Evolutionary conservation across 2,888 invertebrate species (phyloP).

Genomic region (Taenaris catops): DNA sequence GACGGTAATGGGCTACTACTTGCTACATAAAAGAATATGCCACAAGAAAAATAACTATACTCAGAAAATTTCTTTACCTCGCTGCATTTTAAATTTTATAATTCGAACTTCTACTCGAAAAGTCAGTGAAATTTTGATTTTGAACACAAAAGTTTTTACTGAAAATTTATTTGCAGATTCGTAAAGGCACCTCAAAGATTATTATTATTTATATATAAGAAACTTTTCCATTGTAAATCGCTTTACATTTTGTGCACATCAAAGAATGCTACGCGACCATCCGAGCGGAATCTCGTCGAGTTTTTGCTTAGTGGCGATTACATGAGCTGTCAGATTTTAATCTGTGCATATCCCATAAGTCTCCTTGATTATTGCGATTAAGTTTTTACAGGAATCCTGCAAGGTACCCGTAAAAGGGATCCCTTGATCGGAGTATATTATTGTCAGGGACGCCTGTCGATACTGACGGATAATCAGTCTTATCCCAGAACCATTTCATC

Average conservation of each 20-base stretch:
- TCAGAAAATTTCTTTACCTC: no score
- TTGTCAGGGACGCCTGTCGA: no score
- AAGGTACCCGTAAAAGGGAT: no score
- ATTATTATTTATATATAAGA: slow-evolving; percentile 1
- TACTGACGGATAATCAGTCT: no score
- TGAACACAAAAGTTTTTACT: neutral
- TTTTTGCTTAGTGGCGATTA: slow-evolving; percentile 60
- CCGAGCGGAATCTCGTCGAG: slow-evolving; percentile 43
- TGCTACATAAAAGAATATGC: no score
- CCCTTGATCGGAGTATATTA: no score
- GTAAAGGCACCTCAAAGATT: neutral
- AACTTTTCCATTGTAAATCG: slow-evolving; percentile 24
- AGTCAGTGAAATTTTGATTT: slow-evolving; percentile 1
- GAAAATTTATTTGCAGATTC: neutral
- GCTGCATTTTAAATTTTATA: slow-evolving; percentile 2
- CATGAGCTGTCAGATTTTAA: no score
- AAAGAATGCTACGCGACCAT: slow-evolving; percentile 32
- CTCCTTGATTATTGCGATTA: no score
- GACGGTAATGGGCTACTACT: no score
- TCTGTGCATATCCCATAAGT: no score
- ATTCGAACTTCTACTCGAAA: slow-evolving; percentile 2
- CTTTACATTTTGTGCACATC: slow-evolving; percentile 33
- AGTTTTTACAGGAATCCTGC: slow-evolving; percentile 31
- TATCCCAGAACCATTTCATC: no score
- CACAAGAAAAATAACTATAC: no score